These are phyloP conservation scores for Drosophila robusta DNA, from an alignment of 2,888 invertebrate species.

Conservation along the genomic window DNA sequence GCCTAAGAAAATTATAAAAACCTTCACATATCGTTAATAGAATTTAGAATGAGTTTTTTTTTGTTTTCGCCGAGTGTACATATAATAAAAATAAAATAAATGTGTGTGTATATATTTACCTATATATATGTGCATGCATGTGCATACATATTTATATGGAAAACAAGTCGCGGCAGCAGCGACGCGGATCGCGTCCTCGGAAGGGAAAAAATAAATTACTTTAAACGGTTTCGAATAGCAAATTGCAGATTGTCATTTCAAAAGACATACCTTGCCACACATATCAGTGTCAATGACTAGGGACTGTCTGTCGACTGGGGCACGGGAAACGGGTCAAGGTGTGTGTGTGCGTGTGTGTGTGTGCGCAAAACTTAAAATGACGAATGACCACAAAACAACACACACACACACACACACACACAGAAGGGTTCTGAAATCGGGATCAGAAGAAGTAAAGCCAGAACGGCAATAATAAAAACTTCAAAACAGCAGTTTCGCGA, in stretches of 20 bases:
- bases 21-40: no score
- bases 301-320: slow-evolving; percentile 39
- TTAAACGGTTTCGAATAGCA: slow-evolving; percentile 83
- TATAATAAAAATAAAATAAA: neutral
- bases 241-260: slow-evolving; percentile 82
- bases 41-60: neutral
- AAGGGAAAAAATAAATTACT: slow-evolving; percentile 78
- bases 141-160: neutral
- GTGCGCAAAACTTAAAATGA: slow-evolving; percentile 70
- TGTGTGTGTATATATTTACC: neutral
- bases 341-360: slow-evolving; percentile 29
- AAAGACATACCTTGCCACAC: slow-evolving; percentile 76
- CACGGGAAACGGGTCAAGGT: slow-evolving; percentile 29
- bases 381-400: slow-evolving; percentile 72
- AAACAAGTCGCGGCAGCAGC: slow-evolving; percentile 34
- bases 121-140: slow-evolving; percentile 5
- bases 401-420: slow-evolving; percentile 8
- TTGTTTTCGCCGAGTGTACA: slow-evolving; percentile 3
- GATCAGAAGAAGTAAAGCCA: slow-evolving; percentile 60
- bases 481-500: slow-evolving; percentile 72
- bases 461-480: slow-evolving; percentile 62
- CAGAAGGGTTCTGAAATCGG: slow-evolving; percentile 60
- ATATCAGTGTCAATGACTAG: slow-evolving; percentile 75
- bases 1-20: neutral
- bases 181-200: slow-evolving; percentile 60